Percentiles rank a stretch among this genome's conserved stretches.
Evolutionary conservation across 1,140 invertebrate species (phyloP).

Genomic region (Pachyrhynchus sulphureomaculatus): DNA sequence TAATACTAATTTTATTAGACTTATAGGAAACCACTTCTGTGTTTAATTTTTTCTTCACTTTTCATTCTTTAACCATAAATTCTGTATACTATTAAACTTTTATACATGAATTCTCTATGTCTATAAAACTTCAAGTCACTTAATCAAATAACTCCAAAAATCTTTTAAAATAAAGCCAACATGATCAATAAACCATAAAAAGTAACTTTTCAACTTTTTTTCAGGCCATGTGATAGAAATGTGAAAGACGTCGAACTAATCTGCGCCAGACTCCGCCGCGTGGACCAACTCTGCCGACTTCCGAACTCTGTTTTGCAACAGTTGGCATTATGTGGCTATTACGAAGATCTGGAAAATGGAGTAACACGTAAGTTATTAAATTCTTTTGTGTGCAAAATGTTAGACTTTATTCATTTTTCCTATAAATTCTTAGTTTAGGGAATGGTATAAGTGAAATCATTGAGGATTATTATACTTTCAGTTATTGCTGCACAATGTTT

Average conservation of each 20-base stretch:
- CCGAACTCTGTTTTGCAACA: constrained; percentile 72
- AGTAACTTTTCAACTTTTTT: constrained; percentile 43
- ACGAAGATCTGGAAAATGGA: constrained; percentile 77
- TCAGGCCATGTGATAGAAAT: constrained; percentile 71
- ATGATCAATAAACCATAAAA: not conserved
- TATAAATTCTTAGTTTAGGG: too few relatives aligned
- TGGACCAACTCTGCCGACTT: constrained; percentile 67
- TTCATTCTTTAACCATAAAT: too few relatives aligned
- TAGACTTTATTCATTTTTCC: not conserved
- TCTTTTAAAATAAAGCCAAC: not conserved
- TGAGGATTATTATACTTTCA: too few relatives aligned
- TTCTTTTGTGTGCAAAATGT: not conserved
- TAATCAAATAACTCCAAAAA: too few relatives aligned
- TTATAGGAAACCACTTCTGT: too few relatives aligned
- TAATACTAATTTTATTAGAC: too few relatives aligned
- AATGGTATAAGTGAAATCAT: too few relatives aligned
- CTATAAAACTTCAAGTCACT: too few relatives aligned
- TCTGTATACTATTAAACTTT: too few relatives aligned
- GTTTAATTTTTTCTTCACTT: too few relatives aligned
- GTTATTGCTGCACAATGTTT: too few relatives aligned
- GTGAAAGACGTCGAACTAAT: constrained; percentile 69
- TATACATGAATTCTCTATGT: too few relatives aligned
- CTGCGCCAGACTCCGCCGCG: constrained; percentile 60
- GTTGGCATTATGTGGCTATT: constrained; percentile 70
- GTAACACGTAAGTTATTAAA: constrained; percentile 68